Evolutionary conservation across 2,113 vertebrate genomes (phyloP).

Genomic region (Lutjanus erythropterus): DNA sequence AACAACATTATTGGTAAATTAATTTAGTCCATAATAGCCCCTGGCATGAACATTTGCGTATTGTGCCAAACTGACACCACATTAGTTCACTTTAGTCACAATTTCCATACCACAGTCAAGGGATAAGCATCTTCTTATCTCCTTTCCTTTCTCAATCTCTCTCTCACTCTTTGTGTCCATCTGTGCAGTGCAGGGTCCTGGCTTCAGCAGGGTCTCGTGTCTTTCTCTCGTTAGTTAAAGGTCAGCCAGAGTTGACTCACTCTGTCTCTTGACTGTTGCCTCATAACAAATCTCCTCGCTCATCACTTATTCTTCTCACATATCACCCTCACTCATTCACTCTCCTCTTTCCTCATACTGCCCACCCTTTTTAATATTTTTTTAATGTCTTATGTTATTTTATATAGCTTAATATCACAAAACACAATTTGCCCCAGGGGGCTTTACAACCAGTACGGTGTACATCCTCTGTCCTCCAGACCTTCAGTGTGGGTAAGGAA

Average conservation of each 20-base stretch:
- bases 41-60: neutral
- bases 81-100: neutral
- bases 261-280: neutral
- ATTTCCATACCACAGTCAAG: neutral
- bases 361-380: neutral
- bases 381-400: too few relatives aligned
- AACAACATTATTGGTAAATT: neutral
- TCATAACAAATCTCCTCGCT: neutral
- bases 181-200: neutral
- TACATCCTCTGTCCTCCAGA: too few relatives aligned
- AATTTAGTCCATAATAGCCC: neutral
- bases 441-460: too few relatives aligned
- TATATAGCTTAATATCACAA: too few relatives aligned
- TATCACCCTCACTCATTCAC: neutral
- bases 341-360: neutral
- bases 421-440: too few relatives aligned
- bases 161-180: neutral
- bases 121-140: neutral
- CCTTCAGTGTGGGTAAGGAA: too few relatives aligned
- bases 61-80: neutral
- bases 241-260: conserved; percentile 46
- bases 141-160: neutral
- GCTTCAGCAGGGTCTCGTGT: conserved; percentile 10
- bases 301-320: neutral
- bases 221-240: conserved; percentile 9